Base-by-base conservation (phyloP, 2,888 invertebrate genomes). In the Phasia obesa region DNA sequence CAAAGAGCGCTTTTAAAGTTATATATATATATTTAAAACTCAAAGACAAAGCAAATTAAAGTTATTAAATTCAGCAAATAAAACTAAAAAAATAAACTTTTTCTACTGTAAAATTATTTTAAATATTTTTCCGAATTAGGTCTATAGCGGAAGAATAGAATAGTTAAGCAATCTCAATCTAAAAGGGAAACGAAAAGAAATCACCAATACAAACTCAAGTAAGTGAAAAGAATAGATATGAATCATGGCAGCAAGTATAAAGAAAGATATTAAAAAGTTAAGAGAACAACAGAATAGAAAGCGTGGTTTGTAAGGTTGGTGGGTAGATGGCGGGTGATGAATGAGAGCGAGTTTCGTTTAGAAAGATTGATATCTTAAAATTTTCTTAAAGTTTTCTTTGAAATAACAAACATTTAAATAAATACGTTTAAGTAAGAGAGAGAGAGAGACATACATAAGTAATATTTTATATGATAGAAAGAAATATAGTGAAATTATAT, bases 51-150 rank as follows among this genome's bases (percentile, higher is more conserved):
- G 81, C 78, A 81, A 84, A 67, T 65, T 53, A 62, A 38, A 69
- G 15, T 57, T 17, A 74, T n/a, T 23, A 78, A 71, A 74, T 78
- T 53, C 11, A 35, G 38, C 27, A 65, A 60, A 73, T 71, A 13
- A 60, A 65, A 75, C 2, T 21, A 23, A 47, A 64, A 49, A 17
- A 49, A n/a, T 23, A 42, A 49, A 13, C 25, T 7, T 19, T 47
- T 47, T 4, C 13, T 25, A 55, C 13, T 7, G 17, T 35, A n/a
- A 53, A 44, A 13, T 2, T 31, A 62, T 15, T 19, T 19, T 19
- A 65, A 65, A 69, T 55, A 77, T 70, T 64, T 73, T 73, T 78
- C 81, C 81, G 84, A 84, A 84, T 84, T 59, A 81, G 78, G 84
- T 84, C 84, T 79, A 75, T 38, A 49, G 23, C 21, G 21, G 35